Base-by-base conservation (phyloP, 2,888 invertebrate species). In the Leistus spinibarbis region DNA sequence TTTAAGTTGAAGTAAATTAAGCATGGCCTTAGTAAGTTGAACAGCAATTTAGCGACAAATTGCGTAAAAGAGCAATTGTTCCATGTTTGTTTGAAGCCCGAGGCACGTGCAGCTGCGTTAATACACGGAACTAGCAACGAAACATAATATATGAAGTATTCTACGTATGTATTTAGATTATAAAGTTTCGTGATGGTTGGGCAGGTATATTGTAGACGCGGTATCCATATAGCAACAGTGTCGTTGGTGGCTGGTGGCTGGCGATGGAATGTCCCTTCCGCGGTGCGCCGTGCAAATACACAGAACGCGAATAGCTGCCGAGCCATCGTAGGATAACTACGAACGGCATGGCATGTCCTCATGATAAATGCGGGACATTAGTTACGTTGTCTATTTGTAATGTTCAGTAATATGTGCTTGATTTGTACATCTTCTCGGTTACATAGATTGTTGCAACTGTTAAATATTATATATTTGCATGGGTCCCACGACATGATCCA, bases 361-460 rank as follows among this genome's bases (percentile, higher is more conserved):
- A 68, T 68, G 68, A 68, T 68, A 68, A 56, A 68, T 68, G 68
- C 54, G 53, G 54, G 68, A 68, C 68, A 68, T 68, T 68, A 68
- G 68, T 68, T 54, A 22, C 54, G 54, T 68, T 68, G 68, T 68
- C 68, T 68, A 68, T 68, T 68, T 68, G 68, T 68, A 68, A 68
- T 68, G 68, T 54, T 68, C 68, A 68, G 68, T 68, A 68, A 68
- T 68, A 68, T 27, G 66, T 54, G 22, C 56, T 57, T 68, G 68
- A 68, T 68, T 68, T 68, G 68, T 68, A 24, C 13, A 53, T 17
- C 19, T 57, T 57, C n/a, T n/a, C n/a, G n/a, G 19, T 57, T 57
- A 57, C 19, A 19, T 19, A 5, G 57, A 19, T 57, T 57, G 57
- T 57, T 16, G 16, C 9, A 57, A 57, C 57, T 19, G 57, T 19